Base-by-base conservation (phyloP, 2,797 vertebrate genomes). In the Hipposideros larvatus region DNA sequence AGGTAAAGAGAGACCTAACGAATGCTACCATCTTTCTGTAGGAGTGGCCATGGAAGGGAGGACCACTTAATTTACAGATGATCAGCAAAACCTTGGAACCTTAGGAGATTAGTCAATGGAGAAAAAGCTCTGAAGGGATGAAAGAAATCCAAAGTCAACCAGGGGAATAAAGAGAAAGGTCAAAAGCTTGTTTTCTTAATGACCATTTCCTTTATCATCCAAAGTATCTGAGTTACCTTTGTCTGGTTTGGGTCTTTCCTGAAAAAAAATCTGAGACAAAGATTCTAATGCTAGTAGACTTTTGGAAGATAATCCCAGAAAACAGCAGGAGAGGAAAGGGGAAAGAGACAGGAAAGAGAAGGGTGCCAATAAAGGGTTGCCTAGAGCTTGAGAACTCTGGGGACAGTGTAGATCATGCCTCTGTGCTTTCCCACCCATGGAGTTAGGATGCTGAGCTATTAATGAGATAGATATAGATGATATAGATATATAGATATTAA, bases 141-240 rank as follows among this genome's bases (percentile, higher is more conserved):
- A 87, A 77, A 70, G 79, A 59, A 87, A 59, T 57, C 22, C 79
- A 68, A 46, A 94, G 31, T 37, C 63, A 61, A 55, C 14, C 65
- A 10, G 5, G n/a, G 16, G 9, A 70, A 70, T n/a, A 46, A 75
- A 89, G 51, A 63, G n/a, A 90, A 92, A 41, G 66, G 11, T 53
- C 3, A 1, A 31, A 85, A 51, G 21, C 21, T 66, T 51, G 4
- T 82, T 96, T 97, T 59, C 85, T 37, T 77, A 80, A n/a, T 46
- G 63, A 83, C 15, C 21, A 41, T 84, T 94, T 70, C 21, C 9
- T 78, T 89, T 91, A 90, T 83, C 48, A 85, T 87, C 73, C 19
- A 55, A 53, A 71, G 66, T 21, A 16, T 55, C 15, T 57, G 57
- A 66, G 31, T 80, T 66, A 59, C 16, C 15, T 18, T 75, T 85